phyloP scores from a whole-genome alignment of 1,140 invertebrate genomes.

The Coboldia fuscipes region DNA sequence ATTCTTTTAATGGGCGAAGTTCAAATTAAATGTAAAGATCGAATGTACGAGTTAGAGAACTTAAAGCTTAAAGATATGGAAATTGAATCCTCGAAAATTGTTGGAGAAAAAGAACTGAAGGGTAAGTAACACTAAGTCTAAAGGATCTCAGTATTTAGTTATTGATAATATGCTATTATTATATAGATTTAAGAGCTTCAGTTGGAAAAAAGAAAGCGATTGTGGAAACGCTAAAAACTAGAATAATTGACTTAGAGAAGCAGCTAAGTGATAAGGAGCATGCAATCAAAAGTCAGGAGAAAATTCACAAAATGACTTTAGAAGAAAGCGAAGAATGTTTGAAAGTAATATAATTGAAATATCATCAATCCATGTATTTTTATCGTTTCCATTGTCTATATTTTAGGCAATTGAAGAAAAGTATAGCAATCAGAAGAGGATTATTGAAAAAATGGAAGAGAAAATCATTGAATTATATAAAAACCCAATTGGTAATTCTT shows the following conservation, averaged over 20 bases:
- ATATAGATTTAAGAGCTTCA: constrained; percentile 16
- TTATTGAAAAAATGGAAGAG: constrained; percentile 41
- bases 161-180: too few species aligned
- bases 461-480: constrained; percentile 38
- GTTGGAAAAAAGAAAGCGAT: constrained; percentile 21
- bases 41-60: constrained; percentile 20
- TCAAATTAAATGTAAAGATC: constrained; percentile 24
- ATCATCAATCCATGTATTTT: too few species aligned
- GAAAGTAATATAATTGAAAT: too few species aligned
- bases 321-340: constrained; percentile 28
- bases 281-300: too few species aligned
- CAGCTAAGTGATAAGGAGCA: constrained; percentile 23
- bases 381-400: too few species aligned
- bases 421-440: constrained; percentile 40
- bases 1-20: constrained; percentile 23
- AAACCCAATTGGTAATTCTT: constrained; percentile 21
- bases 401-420: constrained; percentile 49
- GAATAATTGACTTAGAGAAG: constrained; percentile 26
- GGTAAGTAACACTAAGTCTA: constrained; percentile 9
- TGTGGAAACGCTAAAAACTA: constrained; percentile 24
- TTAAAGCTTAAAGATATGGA: constrained; percentile 20
- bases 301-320: too few species aligned
- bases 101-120: constrained; percentile 23
- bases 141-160: too few species aligned
- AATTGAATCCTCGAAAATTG: constrained; percentile 19